Percentiles rank a stretch among this genome's conserved stretches.
Conservation (phyloP, 1,140 invertebrate species). For the Zaprionus vittiger region DNA sequence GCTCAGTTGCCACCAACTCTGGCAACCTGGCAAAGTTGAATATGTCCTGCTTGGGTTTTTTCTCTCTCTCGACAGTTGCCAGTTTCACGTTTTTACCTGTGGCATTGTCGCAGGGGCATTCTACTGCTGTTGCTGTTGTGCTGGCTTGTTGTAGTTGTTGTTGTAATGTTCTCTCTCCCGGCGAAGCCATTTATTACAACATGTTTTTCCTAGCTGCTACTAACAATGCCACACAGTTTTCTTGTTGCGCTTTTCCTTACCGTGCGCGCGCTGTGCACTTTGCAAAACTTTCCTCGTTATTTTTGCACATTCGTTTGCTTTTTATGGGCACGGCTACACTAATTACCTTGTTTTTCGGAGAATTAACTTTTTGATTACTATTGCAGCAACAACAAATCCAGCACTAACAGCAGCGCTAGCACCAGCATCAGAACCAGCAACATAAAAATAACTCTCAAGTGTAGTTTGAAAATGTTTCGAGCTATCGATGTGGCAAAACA, state of each 20-base stretch:
- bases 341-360: slow-evolving; percentile 82
- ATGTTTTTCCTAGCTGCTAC: slow-evolving; percentile 69
- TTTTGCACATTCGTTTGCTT: slow-evolving; percentile 81
- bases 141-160: slow-evolving; percentile 14
- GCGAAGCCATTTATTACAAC: slow-evolving; percentile 68
- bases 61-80: not conserved
- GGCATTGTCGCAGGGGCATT: slow-evolving; percentile 38
- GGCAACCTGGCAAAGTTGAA: not conserved
- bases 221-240: slow-evolving; percentile 55
- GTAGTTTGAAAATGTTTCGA: slow-evolving; percentile 59
- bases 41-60: slow-evolving; percentile 1
- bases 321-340: slow-evolving; percentile 79
- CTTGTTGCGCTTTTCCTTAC: slow-evolving; percentile 51
- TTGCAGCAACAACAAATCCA: slow-evolving; percentile 51
- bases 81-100: slow-evolving; percentile 32
- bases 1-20: slow-evolving; percentile 6
- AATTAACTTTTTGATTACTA: slow-evolving; percentile 82
- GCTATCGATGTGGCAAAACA: slow-evolving; percentile 46
- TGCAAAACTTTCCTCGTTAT: slow-evolving; percentile 81
- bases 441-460: slow-evolving; percentile 60
- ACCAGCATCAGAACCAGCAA: slow-evolving; percentile 12
- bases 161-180: slow-evolving; percentile 26
- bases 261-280: slow-evolving; percentile 31
- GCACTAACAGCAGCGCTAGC: slow-evolving; percentile 8
- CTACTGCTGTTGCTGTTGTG: slow-evolving; percentile 11